Evolutionary conservation across 2,888 invertebrate genomes (phyloP).

Genomic region (Drosophila acutilabella): DNA sequence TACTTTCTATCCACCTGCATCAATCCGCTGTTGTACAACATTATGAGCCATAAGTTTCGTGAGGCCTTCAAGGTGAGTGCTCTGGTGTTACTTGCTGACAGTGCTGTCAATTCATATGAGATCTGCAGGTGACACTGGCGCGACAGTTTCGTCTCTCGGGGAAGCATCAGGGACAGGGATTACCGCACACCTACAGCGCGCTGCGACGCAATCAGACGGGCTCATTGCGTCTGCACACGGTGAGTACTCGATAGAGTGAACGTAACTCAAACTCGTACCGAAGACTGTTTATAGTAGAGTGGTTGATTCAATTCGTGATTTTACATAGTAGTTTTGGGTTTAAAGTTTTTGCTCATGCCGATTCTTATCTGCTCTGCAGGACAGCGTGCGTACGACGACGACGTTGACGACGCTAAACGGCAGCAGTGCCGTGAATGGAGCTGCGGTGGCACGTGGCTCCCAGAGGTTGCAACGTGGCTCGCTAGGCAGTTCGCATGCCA

Average conservation of each 20-base stretch:
- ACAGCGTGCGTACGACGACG: constrained; percentile 83
- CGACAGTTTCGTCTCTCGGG: constrained; percentile 82
- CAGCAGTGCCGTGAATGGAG: constrained; percentile 40
- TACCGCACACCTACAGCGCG: constrained; percentile 83
- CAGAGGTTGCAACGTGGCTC: constrained; percentile 82
- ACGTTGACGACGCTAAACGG: constrained; percentile 77
- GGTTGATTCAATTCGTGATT: too few species aligned
- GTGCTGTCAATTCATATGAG: too few species aligned
- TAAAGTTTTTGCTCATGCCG: too few species aligned
- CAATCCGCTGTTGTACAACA: constrained; percentile 89
- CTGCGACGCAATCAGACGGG: constrained; percentile 83
- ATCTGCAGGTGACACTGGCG: constrained; percentile 82
- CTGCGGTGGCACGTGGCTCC: constrained; percentile 54
- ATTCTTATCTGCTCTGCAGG: constrained; percentile 60
- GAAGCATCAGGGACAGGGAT: constrained; percentile 78
- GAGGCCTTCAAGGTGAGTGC: constrained; percentile 88
- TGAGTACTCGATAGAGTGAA: constrained; percentile 61
- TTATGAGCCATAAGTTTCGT: constrained; percentile 90
- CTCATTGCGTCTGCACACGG: constrained; percentile 83
- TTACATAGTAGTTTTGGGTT: too few species aligned
- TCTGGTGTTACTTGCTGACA: too few species aligned
- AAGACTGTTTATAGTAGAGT: too few species aligned
- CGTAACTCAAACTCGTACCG: too few species aligned
- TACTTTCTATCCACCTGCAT: constrained; percentile 90
- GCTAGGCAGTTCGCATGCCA: constrained; percentile 80